Evolutionary conservation across 1,140 invertebrate species (phyloP), one percentile per base, ranked within the genome.

Genomic region (Drosophila littoralis): DNA sequence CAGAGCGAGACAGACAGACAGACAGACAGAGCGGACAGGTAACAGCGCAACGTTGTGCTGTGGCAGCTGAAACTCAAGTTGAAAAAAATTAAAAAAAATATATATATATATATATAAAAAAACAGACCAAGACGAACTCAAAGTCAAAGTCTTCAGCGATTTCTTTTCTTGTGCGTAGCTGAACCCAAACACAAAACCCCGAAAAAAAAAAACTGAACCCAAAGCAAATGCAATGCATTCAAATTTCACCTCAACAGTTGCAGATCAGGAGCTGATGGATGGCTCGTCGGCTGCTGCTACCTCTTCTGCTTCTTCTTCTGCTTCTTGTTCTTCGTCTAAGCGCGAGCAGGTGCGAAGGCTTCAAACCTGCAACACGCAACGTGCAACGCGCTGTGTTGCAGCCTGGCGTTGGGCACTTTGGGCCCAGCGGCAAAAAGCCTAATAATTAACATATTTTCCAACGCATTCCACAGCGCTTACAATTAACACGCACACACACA

Each of bases 391-490:
- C 45, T 45, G 38, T 38, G 36, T 36, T 51, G 45, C 28, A 40
- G 45, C 32, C 28, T 46, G 42, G 15, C 22, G 33, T 63, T 69
- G 68, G 58, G 40, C 55, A 40, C 15, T 48, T 68, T 65, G 40
- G 50, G 66, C 59, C 78, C 81, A 76, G 55, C 66, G 84, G 83
- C 84, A 80, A 64, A 54, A 66, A 73, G 77, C 80, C 84, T 89
- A 88, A 90, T 89, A 89, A 89, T 89, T 89, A 89, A 90, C 85
- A 89, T 89, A 89, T 90, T 89, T 89, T 89, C 85, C 84, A 90
- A 78, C 81, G 85, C 84, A 89, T 89, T 89, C 84, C 84, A 76
- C 81, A 89, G 85, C 77, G 80, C 84, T 89, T 88, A 88, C 84
- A 88, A 88, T 88, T 88, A 88, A 88, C 85, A 88, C 84, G 84